Percentiles rank a stretch among this genome's conserved stretches.
These are phyloP conservation scores for Sciurus niger DNA, from an alignment of 2,113 vertebrate genomes.

Conservation along the genomic window DNA sequence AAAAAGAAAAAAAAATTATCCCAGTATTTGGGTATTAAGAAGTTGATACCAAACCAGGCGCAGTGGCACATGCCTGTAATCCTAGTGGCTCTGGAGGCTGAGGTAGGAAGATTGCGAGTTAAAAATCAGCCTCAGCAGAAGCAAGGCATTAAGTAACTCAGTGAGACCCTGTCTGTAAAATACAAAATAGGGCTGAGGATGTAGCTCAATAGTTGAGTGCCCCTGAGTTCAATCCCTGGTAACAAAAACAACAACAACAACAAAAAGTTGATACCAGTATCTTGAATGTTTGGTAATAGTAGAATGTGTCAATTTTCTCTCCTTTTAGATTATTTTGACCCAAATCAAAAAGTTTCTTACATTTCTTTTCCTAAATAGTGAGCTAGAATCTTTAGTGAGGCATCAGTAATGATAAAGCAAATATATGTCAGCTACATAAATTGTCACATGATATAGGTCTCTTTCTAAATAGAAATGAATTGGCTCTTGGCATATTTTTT, in stretches of 20 bases:
- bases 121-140: too few species aligned
- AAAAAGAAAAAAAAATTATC: background rate
- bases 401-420: background rate
- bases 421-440: background rate
- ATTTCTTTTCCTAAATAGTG: constrained; percentile 51
- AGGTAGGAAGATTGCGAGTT: too few species aligned
- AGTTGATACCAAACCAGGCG: background rate
- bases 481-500: background rate
- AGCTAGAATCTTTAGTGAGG: constrained; percentile 16
- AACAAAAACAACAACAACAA: too few species aligned
- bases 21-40: constrained; percentile 30
- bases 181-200: too few species aligned
- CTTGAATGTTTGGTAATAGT: background rate
- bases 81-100: too few species aligned
- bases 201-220: too few species aligned
- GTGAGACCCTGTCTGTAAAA: too few species aligned
- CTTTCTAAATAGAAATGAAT: background rate
- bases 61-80: too few species aligned
- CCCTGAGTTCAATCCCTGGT: too few species aligned
- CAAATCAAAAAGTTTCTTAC: background rate
- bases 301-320: background rate
- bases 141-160: too few species aligned
- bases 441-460: background rate
- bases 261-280: constrained; percentile 4
- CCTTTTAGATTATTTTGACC: background rate